Evolutionary conservation across 1,140 invertebrate species (phyloP).

Genomic region (Drosophila lacertosa): DNA sequence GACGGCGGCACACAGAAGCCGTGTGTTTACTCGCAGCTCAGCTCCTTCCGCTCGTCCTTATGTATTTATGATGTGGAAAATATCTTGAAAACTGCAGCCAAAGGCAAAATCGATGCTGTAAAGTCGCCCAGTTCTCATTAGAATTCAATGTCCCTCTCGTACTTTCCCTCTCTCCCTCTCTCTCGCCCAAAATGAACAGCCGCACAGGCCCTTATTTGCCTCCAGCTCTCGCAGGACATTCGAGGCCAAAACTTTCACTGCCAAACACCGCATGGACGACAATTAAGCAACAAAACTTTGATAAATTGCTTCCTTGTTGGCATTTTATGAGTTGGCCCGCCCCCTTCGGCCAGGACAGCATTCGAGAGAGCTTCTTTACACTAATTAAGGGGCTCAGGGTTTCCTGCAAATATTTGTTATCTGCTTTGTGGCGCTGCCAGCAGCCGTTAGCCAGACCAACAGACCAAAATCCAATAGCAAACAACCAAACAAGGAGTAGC

Average conservation of each 20-base stretch:
- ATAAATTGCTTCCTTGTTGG: constrained; percentile 81
- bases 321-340: constrained; percentile 73
- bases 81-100: constrained; percentile 62
- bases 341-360: not conserved
- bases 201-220: constrained; percentile 29
- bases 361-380: constrained; percentile 65
- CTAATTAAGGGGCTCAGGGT: constrained; percentile 82
- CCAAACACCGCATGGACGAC: constrained; percentile 73
- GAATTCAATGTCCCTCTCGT: constrained; percentile 36
- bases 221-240: not conserved
- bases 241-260: constrained; percentile 64
- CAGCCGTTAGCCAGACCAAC: constrained; percentile 12
- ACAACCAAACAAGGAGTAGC: constrained; percentile 13
- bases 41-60: constrained; percentile 47
- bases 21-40: constrained; percentile 69
- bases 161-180: not conserved
- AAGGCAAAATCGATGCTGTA: constrained; percentile 66
- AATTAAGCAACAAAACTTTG: constrained; percentile 83
- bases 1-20: constrained; percentile 52
- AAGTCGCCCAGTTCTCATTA: constrained; percentile 58
- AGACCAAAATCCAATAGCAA: constrained; percentile 48
- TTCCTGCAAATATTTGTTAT: constrained; percentile 83
- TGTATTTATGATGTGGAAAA: constrained; percentile 83
- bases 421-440: constrained; percentile 56
- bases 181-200: constrained; percentile 39